Percentiles rank a stretch among this genome's conserved stretches.
phyloP scores from a whole-genome alignment of 2,888 invertebrate species.

The Helleia helle region DNA sequence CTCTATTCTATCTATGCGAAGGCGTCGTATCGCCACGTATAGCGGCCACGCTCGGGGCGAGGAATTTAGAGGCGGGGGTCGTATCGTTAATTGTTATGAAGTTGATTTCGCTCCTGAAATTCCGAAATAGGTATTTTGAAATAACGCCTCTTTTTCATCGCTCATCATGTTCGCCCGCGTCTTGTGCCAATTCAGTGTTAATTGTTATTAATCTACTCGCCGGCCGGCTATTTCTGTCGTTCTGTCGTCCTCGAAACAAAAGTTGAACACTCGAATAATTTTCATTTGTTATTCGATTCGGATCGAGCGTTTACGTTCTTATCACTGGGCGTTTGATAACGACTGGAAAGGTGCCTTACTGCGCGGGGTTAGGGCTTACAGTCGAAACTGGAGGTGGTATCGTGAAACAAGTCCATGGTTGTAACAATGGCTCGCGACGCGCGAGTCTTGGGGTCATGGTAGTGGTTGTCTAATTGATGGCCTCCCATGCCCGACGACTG shows the following conservation, averaged over 20 bases:
- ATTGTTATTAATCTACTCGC: constrained; percentile 25
- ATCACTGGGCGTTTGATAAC: constrained; percentile 58
- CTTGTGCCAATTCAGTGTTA: constrained; percentile 22
- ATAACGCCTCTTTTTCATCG: constrained; percentile 63
- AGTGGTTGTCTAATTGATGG: constrained; percentile 28
- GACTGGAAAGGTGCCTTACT: constrained; percentile 38
- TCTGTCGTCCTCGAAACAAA: constrained; percentile 6
- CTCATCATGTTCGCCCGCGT: constrained; percentile 22
- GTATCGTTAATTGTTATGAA: constrained; percentile 75
- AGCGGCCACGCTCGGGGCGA: constrained; percentile 73
- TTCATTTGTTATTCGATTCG: constrained; percentile 12
- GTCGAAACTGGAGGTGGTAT: constrained; percentile 29
- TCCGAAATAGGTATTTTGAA: constrained; percentile 72
- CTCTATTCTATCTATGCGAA: constrained; percentile 75
- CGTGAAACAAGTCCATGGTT: constrained; percentile 56
- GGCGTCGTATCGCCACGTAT: constrained; percentile 72
- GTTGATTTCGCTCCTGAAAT: constrained; percentile 74
- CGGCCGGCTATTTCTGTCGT: constrained; percentile 21
- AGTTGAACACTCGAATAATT: constrained; percentile 5
- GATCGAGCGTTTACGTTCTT: constrained; percentile 34
- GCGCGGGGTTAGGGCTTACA: constrained; percentile 32
- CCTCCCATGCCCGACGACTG: constrained; percentile 11
- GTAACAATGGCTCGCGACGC: constrained; percentile 44
- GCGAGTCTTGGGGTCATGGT: constrained; percentile 47
- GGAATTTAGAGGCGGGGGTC: constrained; percentile 75